Base-by-base conservation (phyloP, 1,140 invertebrate species). In the Prorops nasuta region DNA sequence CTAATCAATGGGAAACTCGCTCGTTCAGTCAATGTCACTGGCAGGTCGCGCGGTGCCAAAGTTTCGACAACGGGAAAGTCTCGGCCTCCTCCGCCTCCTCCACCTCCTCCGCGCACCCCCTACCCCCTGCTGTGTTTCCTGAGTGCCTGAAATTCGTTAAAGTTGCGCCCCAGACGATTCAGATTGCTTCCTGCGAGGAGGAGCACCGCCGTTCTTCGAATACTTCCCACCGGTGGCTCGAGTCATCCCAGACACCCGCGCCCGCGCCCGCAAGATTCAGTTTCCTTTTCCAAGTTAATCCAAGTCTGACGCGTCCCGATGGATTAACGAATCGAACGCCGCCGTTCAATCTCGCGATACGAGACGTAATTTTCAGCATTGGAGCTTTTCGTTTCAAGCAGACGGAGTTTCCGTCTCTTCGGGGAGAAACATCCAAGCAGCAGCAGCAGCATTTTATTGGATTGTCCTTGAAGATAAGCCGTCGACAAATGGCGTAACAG, bases 91-190 rank as follows among this genome's bases (percentile, higher is more conserved):
- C 15, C 35, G 15, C 16, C 18, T 17, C 18, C 35, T 18, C 16
- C 15, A 10, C 32, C 24, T 24, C 15, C 0, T 44, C 24, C 4
- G 19, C n/a, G n/a, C 40, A 31, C 16, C 22, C 22, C 12, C 15
- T 44, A 0, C 24, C 24, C 32, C 57, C 58, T 44, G 44, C 44
- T 42, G 54, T 43, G 58, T 44, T n/a, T n/a, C n/a, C n/a, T n/a
- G n/a, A n/a, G n/a, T n/a, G n/a, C n/a, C n/a, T n/a, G n/a, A 62
- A 62, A 60, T 62, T 62, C 56, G 54, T 56, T 60, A 61, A 62
- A 60, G 54, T 62, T 62, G 54, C 46, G 31, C 35, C 31, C 58
- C 54, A 54, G 50, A 54, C 43, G 35, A 61, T 61, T 61, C 54
- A 54, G 50, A 57, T 61, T 61, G 51, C 58, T 39, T 43, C 41